phyloP scores from a whole-genome alignment of 2,888 invertebrate species.

The Eupeodes luniger region DNA sequence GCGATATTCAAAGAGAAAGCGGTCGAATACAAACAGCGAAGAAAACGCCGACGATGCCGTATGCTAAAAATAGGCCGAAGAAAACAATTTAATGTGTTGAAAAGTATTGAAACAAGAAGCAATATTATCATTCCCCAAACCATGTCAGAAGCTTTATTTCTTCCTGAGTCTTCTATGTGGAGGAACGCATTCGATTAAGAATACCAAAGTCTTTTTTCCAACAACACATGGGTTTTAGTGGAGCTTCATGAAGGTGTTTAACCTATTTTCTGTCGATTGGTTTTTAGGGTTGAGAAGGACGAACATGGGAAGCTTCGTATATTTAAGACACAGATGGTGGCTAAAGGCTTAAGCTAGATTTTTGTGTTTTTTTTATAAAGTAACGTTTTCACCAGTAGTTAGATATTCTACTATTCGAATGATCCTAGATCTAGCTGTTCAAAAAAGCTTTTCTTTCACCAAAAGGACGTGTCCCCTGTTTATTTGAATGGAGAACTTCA shows the following conservation, averaged over 20 bases:
- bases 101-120: background rate
- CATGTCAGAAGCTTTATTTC: background rate
- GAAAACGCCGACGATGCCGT: background rate
- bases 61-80: background rate
- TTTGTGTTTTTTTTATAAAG: conserved; percentile 58
- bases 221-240: conserved; percentile 14
- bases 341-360: conserved; percentile 69
- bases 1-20: conserved; percentile 13
- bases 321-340: conserved; percentile 56
- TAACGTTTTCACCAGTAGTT: conserved; percentile 72
- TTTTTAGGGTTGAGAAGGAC: background rate
- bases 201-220: background rate
- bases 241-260: background rate
- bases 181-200: conserved; percentile 3
- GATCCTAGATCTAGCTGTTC: conserved; percentile 74
- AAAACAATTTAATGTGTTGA: conserved; percentile 8
- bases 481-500: conserved; percentile 74
- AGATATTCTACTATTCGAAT: conserved; percentile 68
- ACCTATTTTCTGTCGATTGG: background rate
- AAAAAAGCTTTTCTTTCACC: conserved; percentile 69
- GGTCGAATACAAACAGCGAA: background rate
- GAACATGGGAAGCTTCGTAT: background rate
- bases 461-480: conserved; percentile 75
- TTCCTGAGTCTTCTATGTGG: background rate
- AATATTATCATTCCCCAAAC: background rate